Evolutionary conservation across 2,888 invertebrate genomes (phyloP), one percentile per base, ranked within the genome.

Genomic region (Fragum sueziense): DNA sequence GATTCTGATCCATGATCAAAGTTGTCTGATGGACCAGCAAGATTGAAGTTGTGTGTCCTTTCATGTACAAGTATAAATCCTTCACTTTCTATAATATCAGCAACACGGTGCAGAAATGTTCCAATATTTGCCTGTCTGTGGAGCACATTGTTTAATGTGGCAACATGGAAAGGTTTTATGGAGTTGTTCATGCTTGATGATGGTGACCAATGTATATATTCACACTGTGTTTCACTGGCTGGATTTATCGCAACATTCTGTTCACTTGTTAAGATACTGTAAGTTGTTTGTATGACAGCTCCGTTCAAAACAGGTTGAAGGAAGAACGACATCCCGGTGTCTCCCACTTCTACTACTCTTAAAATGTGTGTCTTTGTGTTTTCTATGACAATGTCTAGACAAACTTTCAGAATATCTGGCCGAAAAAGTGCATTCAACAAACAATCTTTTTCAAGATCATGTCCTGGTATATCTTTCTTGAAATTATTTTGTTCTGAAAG

Each of bases 201-300:
- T 0, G 95, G 94, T 90, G 97, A 96, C 93, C 96, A 96, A 65
- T 94, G 92, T 0, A 94, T 4, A 2, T 20, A 14, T 14, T n/a
- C 47, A 9, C 3, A 90, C n/a, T 95, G 94, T 91, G 2, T 9
- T 22, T 51, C 33, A 14, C n/a, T 25, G 93, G 20, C 6, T 2
- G n/a, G 11, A 4, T 27, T 0, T 27, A 29, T 7, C 81, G 41
- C 29, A 75, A 70, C 9, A 57, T 59, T 9, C 29, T 68, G 57
- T 27, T 79, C 37, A n/a, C 76, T 93, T 59, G 94, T 94, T 0
- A 96, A 93, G 33, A 94, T 94, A 51, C 95, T 93, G 74, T 96
- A 96, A 33, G 95, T 89, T 91, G 94, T 83, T 17, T 92, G 94
- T 93, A 95, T 95, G 61, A 97, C 97, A 94, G 97, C 97, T 22